Evolutionary conservation across 1,140 invertebrate species (phyloP), one percentile per base, ranked within the genome.

Genomic region (Drosophila sturtevanti): DNA sequence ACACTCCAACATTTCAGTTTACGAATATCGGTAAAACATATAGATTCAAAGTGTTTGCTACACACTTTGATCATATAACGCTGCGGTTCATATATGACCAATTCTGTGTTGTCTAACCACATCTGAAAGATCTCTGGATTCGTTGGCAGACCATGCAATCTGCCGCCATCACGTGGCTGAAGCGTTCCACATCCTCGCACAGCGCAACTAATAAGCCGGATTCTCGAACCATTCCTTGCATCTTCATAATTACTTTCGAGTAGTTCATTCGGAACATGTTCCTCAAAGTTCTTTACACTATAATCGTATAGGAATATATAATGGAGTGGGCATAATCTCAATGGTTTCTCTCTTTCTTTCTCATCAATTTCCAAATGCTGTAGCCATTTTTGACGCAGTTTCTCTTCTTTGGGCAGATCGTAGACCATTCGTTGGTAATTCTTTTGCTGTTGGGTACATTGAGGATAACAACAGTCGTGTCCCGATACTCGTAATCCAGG

Each of bases 81-180:
- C 22, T 81, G 74, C 18, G 74, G 67, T 22, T 89, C 71, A 11
- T 66, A 48, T 31, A 72, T 61, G 6, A 62, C 67, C 14, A 89
- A 18, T 58, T 81, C 72, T 1, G 79, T 73, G 22, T 91, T 91
- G 1, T 77, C 59, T 21, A 84, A 63, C 90, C 90, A 91, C 79
- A 89, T 87, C 10, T 68, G 48, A 1, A 76, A 58, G 5, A 89
- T 14, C 54, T 91, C 80, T 0, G 22, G 52, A 4, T 71, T 59
- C 2, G 63, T 34, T 10, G 90, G 90, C 51, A 91, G 67, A 0
- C 68, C 74, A 51, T 90, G 73, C 1, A 91, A 48, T 0, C 38
- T 56, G 0, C 75, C 37, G 0, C 65, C 73, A 22, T 87, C 84
- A 4, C 84, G 63, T 0, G 69, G 80, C 16, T 63, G 61, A 7